A percentile compares a stretch with the other conserved stretches of the same genome.
Conservation (phyloP, 2,888 invertebrate genomes). For the Ectemnius cavifrons region DNA sequence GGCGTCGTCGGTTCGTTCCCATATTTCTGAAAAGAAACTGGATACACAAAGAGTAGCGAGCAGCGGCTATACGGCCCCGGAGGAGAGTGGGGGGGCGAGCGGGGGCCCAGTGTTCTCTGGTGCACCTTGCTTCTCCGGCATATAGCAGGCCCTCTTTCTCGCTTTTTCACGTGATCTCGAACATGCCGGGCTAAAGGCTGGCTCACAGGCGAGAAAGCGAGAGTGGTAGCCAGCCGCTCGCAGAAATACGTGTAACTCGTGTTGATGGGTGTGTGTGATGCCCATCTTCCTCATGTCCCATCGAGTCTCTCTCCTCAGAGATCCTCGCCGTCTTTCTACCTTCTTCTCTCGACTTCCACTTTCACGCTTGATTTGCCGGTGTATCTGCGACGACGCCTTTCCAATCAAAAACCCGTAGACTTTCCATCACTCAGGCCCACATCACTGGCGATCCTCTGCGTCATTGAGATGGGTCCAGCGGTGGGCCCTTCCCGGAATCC, state of each 20-base stretch:
- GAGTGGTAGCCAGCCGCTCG: conserved; percentile 35
- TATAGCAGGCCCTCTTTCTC: too few species aligned
- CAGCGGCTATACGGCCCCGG: conserved; percentile 4
- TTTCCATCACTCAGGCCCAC: conserved; percentile 27
- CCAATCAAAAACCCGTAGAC: conserved; percentile 37
- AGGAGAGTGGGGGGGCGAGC: conserved; percentile 36
- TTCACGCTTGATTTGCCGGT: conserved; percentile 55
- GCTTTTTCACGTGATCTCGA: conserved; percentile 15
- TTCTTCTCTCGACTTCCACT: conserved; percentile 56
- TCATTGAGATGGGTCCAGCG: too few species aligned
- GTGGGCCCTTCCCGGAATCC: too few species aligned
- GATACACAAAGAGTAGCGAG: conserved; percentile 61
- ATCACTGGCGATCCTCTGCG: too few species aligned
- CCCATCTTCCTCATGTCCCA: conserved; percentile 6
- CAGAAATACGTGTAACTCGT: too few species aligned
- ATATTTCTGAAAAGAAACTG: conserved; percentile 74
- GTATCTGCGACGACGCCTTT: conserved; percentile 36
- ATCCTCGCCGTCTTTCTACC: neutral
- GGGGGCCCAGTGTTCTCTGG: conserved; percentile 41
- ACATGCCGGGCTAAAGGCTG: conserved; percentile 21
- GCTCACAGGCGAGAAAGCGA: conserved; percentile 56
- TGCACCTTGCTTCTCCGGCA: conserved; percentile 63
- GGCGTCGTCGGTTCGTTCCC: conserved; percentile 55
- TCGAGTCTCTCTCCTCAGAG: neutral
- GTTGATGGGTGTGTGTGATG: too few species aligned